Base-by-base conservation (phyloP, 92 coral and sea anemone genomes). In the Paramuricea clavata region DNA sequence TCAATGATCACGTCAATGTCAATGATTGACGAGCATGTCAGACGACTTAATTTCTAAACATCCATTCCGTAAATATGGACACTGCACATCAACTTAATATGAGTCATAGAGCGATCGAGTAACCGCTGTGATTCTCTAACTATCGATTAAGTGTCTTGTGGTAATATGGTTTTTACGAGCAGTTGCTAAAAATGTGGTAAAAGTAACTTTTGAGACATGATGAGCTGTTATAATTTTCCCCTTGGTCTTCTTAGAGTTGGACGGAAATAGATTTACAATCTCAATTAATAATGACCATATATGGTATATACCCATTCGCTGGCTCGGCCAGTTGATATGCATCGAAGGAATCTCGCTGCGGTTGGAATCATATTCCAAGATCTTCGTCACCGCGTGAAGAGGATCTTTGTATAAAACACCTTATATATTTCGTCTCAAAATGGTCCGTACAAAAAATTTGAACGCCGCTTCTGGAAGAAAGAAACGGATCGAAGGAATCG, bases 401-500 rank as follows among this genome's bases (percentile, higher is more conserved):
- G 72, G 62, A 54, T 27, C 72, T 9, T 65, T 16, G 72, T 13
- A 65, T n/a, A n/a, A n/a, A 65, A 65, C 39, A 65, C 35, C 72
- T 28, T 31, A 6, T 13, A 28, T 28, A 13, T 65, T 36, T 35
- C 27, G 33, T 9, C 49, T 22, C 57, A 41, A 79, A 33, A 79
- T 79, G 84, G 84, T 79, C 34, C 84, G 84, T 27, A 35, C 52
- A 49, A 79, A 79, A n/a, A 33, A 35, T 13, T n/a, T 41, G 19
- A 34, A 12, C 73, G 72, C 67, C 33, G 72, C 67, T n/a, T 59
- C 84, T 10, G 84, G 84, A 33, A 64, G 84, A 22, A 79, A 79
- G 47, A 73, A 79, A 39, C 72, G 84, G 13, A 79, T 79, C 12
- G 84, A 79, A 61, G 84, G 84, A 7, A 79, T 79, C 22, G 84